Conservation (phyloP, 2,888 invertebrate genomes). For the Lithophane socia region DNA sequence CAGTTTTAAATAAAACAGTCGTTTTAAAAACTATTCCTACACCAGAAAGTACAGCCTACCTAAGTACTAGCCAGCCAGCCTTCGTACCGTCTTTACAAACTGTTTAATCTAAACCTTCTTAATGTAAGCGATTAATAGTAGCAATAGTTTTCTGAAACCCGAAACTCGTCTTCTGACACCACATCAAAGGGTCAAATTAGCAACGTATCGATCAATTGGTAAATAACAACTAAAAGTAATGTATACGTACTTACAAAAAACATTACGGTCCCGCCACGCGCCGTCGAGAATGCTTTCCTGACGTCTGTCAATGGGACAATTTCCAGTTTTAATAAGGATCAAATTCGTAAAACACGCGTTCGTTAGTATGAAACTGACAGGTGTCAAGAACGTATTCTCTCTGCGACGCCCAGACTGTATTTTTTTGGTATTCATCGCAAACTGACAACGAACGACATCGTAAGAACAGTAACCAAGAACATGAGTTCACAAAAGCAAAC, state of each 20-base stretch:
- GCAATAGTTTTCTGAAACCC: not conserved
- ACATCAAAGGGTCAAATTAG: not conserved
- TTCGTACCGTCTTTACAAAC: too few species aligned
- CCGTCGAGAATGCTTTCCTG: too few species aligned
- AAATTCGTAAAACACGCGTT: too few species aligned
- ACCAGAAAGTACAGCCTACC: not conserved
- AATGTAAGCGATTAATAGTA: too few species aligned
- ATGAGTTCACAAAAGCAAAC: conserved; percentile 48
- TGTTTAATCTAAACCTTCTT: too few species aligned
- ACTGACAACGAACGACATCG: not conserved
- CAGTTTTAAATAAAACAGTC: not conserved
- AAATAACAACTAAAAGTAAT: not conserved
- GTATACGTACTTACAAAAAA: not conserved
- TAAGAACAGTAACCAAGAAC: not conserved
- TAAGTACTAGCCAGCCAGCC: too few species aligned
- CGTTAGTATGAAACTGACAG: too few species aligned
- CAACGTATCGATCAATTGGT: not conserved
- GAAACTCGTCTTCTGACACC: not conserved
- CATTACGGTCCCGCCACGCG: not conserved
- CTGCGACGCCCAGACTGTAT: too few species aligned
- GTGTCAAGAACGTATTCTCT: too few species aligned
- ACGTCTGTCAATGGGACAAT: too few species aligned
- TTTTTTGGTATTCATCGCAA: not conserved
- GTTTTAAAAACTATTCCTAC: not conserved
- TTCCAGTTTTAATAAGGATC: too few species aligned